A percentile compares a stretch with the other conserved stretches of the same genome.
Conservation (phyloP, 2,797 vertebrate species). For the Bufotes viridis region DNA sequence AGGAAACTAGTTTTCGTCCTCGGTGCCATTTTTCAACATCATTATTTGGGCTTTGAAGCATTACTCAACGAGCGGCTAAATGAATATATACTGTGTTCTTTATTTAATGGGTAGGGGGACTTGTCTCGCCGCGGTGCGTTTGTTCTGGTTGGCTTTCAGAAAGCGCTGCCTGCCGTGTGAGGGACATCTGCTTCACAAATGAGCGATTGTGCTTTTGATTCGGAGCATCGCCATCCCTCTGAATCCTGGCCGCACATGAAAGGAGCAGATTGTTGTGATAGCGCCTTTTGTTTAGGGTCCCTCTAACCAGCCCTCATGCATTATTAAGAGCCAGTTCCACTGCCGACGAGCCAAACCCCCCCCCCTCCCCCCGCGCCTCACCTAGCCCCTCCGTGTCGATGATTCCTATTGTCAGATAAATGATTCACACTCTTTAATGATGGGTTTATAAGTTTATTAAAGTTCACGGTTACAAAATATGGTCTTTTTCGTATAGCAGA, state of each 20-base stretch:
- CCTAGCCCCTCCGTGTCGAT: slow-evolving; percentile 70
- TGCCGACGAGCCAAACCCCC: slow-evolving; percentile 67
- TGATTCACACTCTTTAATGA: slow-evolving; percentile 79
- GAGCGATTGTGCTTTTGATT: slow-evolving; percentile 79
- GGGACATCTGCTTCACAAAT: slow-evolving; percentile 79
- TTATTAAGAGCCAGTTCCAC: slow-evolving; percentile 69
- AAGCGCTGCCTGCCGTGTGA: slow-evolving; percentile 67
- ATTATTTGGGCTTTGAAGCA: slow-evolving; percentile 73
- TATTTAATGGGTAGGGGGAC: slow-evolving; percentile 73
- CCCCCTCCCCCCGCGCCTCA: slow-evolving; percentile 59
- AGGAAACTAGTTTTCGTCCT: slow-evolving; percentile 72
- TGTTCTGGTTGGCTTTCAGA: slow-evolving; percentile 67
- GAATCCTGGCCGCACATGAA: slow-evolving; percentile 78
- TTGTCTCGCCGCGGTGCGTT: slow-evolving; percentile 71
- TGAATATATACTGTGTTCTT: slow-evolving; percentile 74
- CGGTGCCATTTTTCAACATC: slow-evolving; percentile 66
- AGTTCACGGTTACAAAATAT: slow-evolving; percentile 73
- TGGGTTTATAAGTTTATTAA: slow-evolving; percentile 74
- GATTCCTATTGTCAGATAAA: slow-evolving; percentile 71
- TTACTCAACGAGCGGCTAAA: slow-evolving; percentile 73
- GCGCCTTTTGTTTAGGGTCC: slow-evolving; percentile 69
- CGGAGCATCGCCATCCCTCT: slow-evolving; percentile 75
- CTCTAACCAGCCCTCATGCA: slow-evolving; percentile 72
- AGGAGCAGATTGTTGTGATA: slow-evolving; percentile 76
- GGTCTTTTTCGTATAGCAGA: slow-evolving; percentile 49